Evolutionary conservation across 2,113 vertebrate species (phyloP), one percentile per base, ranked within the genome.

Genomic region (Tetrao urogallus): DNA sequence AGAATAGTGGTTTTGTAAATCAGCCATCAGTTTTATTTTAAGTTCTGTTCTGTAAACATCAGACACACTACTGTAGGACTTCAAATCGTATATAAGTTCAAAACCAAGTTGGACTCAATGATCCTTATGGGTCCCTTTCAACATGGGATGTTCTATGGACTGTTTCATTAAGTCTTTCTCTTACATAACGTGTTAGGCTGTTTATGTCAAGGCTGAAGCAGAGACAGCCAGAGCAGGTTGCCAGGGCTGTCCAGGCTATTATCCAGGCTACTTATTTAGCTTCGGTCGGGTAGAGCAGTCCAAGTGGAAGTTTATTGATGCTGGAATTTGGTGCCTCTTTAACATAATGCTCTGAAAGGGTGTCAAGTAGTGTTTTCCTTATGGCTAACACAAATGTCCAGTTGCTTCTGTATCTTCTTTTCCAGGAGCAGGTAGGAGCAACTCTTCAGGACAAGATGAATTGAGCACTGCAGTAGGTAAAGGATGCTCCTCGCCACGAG

Each of bases 1-100:
- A 73, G 15, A 36, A n/a, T 5, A 32, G 21, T 48, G 38, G 4
- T 38, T 75, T 50, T 38, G 21, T 12, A 65, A 15, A 60, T 56
- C 38, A 54, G 8, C 25, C 13, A 28, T 18, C 6, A 58, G 6
- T 64, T 70, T 42, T 11, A 20, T 48, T 54, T 74, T 66, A 2
- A 36, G 58, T 75, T 80, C 32, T 65, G 38, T n/a, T 75, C 57
- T 66, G 63, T n/a, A 45, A 71, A n/a, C 45, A 4, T n/a, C 52
- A 6, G 0, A 0, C 10, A 18, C 16, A 13, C 64, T 54, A 8
- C 64, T 56, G 64, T 12, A 66, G 45, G 38, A 7, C 13, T 81
- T 25, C 15, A n/a, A 43, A 48, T 60, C 11, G 24, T 11, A 30
- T 61, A 10, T 56, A 38, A 30, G 30, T n/a, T 70, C 30, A 18